These are phyloP conservation scores for Palythoa caribaeorum DNA, from an alignment of 92 coral and sea anemone species.

Conservation along the genomic window DNA sequence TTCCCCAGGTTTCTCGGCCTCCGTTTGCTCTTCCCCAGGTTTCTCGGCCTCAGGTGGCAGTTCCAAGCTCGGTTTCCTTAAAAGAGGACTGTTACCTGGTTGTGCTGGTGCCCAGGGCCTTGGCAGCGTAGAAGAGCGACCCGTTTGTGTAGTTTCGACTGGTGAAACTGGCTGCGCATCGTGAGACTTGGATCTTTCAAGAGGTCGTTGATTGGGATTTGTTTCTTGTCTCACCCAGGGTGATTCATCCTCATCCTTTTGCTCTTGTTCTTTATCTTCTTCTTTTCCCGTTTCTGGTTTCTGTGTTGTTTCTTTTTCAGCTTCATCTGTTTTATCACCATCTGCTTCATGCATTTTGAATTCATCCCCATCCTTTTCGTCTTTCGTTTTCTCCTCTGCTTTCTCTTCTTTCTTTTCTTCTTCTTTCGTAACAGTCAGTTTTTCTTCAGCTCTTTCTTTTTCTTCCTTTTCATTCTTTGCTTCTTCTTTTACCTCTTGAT, in stretches of 20 bases:
- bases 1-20: neutral
- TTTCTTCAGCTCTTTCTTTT: slow-evolving; percentile 38
- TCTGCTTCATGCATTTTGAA: neutral
- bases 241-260: slow-evolving; percentile 36
- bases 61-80: slow-evolving; percentile 83
- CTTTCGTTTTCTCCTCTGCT: slow-evolving; percentile 15
- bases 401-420: slow-evolving; percentile 39
- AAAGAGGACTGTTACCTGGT: slow-evolving; percentile 53
- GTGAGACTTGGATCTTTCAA: slow-evolving; percentile 29
- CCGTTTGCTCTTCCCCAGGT: neutral
- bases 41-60: neutral
- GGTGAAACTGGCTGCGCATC: slow-evolving; percentile 41
- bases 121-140: slow-evolving; percentile 84
- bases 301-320: neutral
- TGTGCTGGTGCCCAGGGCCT: slow-evolving; percentile 87
- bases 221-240: slow-evolving; percentile 73
- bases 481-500: neutral
- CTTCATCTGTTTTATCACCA: neutral
- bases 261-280: neutral
- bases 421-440: neutral
- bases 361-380: neutral
- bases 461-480: neutral
- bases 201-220: slow-evolving; percentile 28
- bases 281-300: slow-evolving; percentile 9
- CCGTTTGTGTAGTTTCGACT: slow-evolving; percentile 37